Conservation (phyloP, 2,113 vertebrate species). For the Phalacrocorax brasilianus region DNA sequence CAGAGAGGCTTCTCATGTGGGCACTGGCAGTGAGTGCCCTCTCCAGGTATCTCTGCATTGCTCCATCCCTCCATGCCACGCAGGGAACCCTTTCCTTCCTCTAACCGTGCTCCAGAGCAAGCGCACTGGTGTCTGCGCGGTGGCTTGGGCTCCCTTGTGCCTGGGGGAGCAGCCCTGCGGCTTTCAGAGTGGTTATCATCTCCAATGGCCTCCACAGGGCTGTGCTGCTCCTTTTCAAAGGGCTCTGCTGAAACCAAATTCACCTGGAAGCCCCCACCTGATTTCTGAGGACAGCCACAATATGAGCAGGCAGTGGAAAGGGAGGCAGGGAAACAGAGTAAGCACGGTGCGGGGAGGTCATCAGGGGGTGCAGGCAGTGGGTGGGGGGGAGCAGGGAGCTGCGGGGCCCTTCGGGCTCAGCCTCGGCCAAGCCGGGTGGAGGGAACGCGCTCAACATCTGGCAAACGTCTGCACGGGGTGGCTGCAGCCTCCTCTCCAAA, state of each 20-base stretch:
- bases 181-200: neutral
- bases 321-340: neutral
- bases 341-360: neutral
- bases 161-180: neutral
- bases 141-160: neutral
- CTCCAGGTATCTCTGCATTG: neutral
- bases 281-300: fast-evolving
- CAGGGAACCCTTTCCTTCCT: neutral
- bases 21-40: neutral
- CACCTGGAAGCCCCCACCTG: neutral
- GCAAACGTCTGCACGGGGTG: neutral
- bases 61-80: fast-evolving
- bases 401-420: neutral
- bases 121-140: neutral
- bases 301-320: neutral
- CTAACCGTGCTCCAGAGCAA: fast-evolving
- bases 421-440: fast-evolving
- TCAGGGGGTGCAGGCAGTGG: neutral
- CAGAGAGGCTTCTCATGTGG: neutral
- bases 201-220: fast-evolving
- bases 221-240: neutral
- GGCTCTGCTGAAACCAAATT: neutral
- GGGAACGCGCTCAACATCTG: neutral
- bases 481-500: neutral
- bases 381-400: neutral